Base-by-base conservation (phyloP, 2,888 invertebrate genomes). In the Epiblema foenella region DNA sequence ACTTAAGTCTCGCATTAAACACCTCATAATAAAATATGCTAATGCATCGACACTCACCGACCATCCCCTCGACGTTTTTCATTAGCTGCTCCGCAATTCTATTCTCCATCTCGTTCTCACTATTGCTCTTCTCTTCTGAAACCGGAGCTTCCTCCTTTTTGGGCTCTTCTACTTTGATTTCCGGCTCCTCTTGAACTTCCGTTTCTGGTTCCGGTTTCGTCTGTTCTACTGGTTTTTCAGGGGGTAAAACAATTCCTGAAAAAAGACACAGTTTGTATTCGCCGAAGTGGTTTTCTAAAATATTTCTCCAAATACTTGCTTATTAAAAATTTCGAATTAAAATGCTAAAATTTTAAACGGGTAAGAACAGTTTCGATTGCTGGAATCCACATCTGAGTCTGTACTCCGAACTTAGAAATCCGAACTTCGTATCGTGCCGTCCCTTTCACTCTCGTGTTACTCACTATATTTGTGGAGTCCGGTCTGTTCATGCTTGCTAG, bases 61-160 rank as follows among this genome's bases (percentile, higher is more conserved):
- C 88, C 89, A 91, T 89, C 77, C 82, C 85, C 76, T 89, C 89
- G 0, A 92, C 88, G 3, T 83, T 88, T 42, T 77, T 83, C 64
- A 91, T 79, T 20, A 93, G 68, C 60, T 91, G 85, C 9, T 91
- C 85, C 4, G 89, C 87, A 54, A 91, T 73, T 17, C 78, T 81
- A 78, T 89, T 80, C 42, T 79, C 87, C 84, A 84, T 84, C 15
- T 85, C 86, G 75, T 81, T 81, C 71, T 73, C 77, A 12, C 76
- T 81, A 33, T 80, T 79, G 60, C 78, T 77, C 10, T 79, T 76
- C 51, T 83, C 81, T 72, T 81, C 79, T 68, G 75, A 73, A 8
- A 74, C 72, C 42, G 74, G 73, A 68, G 75, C 75, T 29, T 73
- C 37, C 9, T 72, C 37, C 9, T 77, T 71, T 62, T 75, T 74